phyloP scores from a whole-genome alignment of 2,888 invertebrate species.

The Rhabditoides inermis region DNA sequence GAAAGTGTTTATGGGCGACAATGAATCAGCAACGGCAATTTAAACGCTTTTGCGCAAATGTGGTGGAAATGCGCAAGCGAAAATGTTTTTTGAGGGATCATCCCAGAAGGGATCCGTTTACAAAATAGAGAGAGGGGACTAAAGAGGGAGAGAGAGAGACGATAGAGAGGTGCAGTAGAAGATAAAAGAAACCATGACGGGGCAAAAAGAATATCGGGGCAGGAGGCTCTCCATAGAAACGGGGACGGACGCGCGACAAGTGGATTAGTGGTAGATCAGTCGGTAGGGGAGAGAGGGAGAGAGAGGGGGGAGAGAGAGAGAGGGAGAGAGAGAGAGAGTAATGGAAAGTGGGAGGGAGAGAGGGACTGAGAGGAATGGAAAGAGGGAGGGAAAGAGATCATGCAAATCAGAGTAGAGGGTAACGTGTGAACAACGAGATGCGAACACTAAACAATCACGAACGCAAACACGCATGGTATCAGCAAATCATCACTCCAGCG shows the following conservation, averaged over 20 bases:
- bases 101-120: background rate
- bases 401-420: slow-evolving; percentile 1
- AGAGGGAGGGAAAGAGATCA: slow-evolving; percentile 1
- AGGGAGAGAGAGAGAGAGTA: slow-evolving; percentile 4
- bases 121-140: background rate
- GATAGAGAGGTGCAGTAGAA: slow-evolving; percentile 4
- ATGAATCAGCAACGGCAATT: too few species aligned
- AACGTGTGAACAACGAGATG: background rate
- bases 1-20: too few species aligned
- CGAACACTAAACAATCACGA: too few species aligned
- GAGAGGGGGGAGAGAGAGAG: background rate
- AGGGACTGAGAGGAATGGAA: slow-evolving; percentile 2
- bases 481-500: too few species aligned
- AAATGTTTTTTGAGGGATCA: background rate
- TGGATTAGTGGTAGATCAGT: too few species aligned
- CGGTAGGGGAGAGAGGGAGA: slow-evolving; percentile 9
- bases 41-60: too few species aligned
- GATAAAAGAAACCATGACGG: slow-evolving; percentile 11
- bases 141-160: slow-evolving; percentile 1
- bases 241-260: too few species aligned
- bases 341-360: slow-evolving; percentile 10
- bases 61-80: background rate
- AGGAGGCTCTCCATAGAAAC: slow-evolving; percentile 8
- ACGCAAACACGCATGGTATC: too few species aligned
- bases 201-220: slow-evolving; percentile 15